These are phyloP conservation scores for Plecturocebus donacophilus DNA, from an alignment of 2,113 vertebrate species.

Conservation along the genomic window DNA sequence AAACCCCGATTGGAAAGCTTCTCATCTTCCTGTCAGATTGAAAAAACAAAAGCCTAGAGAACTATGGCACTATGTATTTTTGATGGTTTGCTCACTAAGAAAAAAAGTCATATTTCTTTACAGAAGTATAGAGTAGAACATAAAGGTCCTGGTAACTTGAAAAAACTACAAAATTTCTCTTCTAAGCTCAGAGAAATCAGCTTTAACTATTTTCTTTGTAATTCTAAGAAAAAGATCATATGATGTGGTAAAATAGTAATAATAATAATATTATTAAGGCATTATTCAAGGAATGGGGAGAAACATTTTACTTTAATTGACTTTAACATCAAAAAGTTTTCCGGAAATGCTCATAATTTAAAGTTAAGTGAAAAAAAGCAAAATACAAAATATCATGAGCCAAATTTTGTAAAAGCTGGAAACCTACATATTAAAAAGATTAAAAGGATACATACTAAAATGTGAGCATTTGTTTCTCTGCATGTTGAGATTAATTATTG, in stretches of 20 bases:
- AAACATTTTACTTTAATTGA: conserved; percentile 16
- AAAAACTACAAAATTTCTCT: background rate
- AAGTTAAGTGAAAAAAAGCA: background rate
- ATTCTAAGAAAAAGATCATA: background rate
- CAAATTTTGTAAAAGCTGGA: background rate
- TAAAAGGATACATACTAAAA: background rate
- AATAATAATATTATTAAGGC: too few species aligned
- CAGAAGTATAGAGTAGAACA: background rate
- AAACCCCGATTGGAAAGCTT: conserved; percentile 27
- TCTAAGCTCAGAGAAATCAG: background rate
- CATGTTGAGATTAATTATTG: background rate
- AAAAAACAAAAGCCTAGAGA: conserved; percentile 24
- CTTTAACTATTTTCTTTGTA: background rate
- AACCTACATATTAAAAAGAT: background rate
- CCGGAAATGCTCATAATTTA: conserved; percentile 47
- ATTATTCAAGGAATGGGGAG: background rate
- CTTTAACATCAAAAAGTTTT: background rate
- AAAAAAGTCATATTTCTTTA: conserved; percentile 44
- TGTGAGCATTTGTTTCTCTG: background rate
- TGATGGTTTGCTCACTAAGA: conserved; percentile 6
- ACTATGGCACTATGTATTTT: background rate
- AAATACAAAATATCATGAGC: background rate
- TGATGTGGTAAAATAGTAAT: conserved; percentile 2
- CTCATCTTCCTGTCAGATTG: conserved; percentile 1
- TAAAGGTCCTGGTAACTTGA: conserved; percentile 21